Evolutionary conservation across 2,797 vertebrate species (phyloP), one percentile per base, ranked within the genome.

Genomic region (Lepus oiostolus): DNA sequence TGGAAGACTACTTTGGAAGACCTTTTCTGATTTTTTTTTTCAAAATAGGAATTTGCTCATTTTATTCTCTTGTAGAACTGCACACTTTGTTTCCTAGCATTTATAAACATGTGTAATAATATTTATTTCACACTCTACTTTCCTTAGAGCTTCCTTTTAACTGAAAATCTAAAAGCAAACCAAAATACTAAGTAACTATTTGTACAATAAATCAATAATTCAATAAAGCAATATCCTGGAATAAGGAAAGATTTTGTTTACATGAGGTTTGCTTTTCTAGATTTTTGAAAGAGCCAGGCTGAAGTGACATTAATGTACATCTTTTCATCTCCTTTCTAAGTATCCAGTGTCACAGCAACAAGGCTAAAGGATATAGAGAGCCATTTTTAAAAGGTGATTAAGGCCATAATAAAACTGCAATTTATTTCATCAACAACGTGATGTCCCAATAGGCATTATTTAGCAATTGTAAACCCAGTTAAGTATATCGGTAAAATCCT

Each of bases 381-480:
- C 3, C 24, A 47, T 91, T 81, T 84, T 67, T 84, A 83, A 84
- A 82, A 67, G 9, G 35, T 76, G 35, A 90, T 90, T 96, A 96
- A 80, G 42, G 11, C 32, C 70, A 90, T 47, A 84, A 83, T 91
- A 89, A 76, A 30, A 54, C n/a, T 91, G 26, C 35, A 75, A 68
- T 30, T 89, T 94, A 96, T 42, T 70, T 90, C 52, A 70, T 88
- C 67, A 86, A 91, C 30, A 93, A 74, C 91, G 72, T 60, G 32
- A 82, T 93, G n/a, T 77, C 35, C 32, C 74, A 81, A n/a, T 8
- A 89, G 71, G 30, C 60, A 87, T 90, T 72, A 68, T 96, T 85
- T 90, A 87, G 63, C 67, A 93, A 30, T 74, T 95, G 54, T 76
- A 76, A 94, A 91, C 68, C 30, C 32, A 91, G 84, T 85, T 91